Base-by-base conservation (phyloP, 2,888 invertebrate species). In the Agonopterix heracliana region DNA sequence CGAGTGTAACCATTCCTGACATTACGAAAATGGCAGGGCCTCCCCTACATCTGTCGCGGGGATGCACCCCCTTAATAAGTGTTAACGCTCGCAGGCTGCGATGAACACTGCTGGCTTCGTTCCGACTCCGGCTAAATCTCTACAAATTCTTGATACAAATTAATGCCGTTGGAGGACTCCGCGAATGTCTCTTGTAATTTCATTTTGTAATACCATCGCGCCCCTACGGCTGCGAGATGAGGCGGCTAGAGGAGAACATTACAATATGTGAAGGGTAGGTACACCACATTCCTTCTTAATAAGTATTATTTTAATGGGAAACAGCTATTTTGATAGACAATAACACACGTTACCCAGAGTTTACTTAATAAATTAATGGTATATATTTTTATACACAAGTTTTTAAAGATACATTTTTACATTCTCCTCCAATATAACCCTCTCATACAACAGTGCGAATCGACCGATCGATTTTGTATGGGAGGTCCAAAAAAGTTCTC, bases 11-110 rank as follows among this genome's bases (percentile, higher is more conserved):
- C 86, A 86, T 86, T 87, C 83, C 83, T 84, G 74, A 80, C 85
- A 85, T 88, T 87, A 87, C 83, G 86, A 84, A 87, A 87, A 87
- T 86, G 87, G 85, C 80, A 81, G 78, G 75, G 69, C 84, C 86
- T 81, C 87, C 88, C 87, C 81, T 86, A 87, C 88, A 86, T 88
- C 87, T 87, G 87, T 87, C 86, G 87, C 83, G 73, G 83, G 79
- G 87, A 88, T 88, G 88, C 87, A 86, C 84, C 86, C 85, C 86
- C 87, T 86, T 87, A 87, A 88, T 88, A 87, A 86, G 87, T 86
- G 87, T 86, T 85, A 86, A 87, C 85, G 86, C 80, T 84, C 81
- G 83, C 84, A 85, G 82, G 78, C 84, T 83, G 86, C 81, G 81
- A 81, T 74, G 79, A 82, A 82, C 85, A 81, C 82, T 26, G 26